Percentiles rank a stretch among this genome's conserved stretches.
These are phyloP conservation scores for Avahi laniger DNA, from an alignment of 2,797 vertebrate genomes.

Conservation along the genomic window DNA sequence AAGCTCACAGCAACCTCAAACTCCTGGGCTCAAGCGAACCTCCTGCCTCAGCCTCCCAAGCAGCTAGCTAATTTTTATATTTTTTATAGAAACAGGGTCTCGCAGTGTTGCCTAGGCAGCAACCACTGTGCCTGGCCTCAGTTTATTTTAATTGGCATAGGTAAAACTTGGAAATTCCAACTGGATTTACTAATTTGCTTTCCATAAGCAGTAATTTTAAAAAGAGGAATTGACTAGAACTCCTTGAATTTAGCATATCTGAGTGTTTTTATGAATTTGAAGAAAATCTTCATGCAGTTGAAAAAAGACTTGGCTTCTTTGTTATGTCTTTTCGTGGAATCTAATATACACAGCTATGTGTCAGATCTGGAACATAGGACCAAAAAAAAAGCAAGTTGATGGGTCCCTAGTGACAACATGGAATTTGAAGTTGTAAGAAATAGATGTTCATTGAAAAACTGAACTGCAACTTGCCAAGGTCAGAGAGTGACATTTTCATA, in stretches of 20 bases:
- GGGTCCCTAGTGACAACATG: neutral
- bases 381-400: neutral
- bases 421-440: constrained; percentile 48
- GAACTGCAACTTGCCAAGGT: constrained; percentile 48
- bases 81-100: neutral
- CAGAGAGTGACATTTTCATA: constrained; percentile 64
- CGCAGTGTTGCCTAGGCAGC: neutral
- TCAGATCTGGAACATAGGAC: neutral
- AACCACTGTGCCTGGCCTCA: neutral
- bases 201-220: neutral
- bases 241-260: neutral
- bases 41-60: neutral
- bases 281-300: neutral
- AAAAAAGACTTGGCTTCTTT: neutral
- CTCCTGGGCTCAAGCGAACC: neutral
- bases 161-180: neutral
- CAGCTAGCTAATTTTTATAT: neutral
- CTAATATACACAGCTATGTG: neutral
- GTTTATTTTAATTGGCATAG: neutral
- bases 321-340: neutral
- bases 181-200: constrained; percentile 13
- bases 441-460: constrained; percentile 35
- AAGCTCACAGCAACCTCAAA: neutral
- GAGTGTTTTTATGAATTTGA: neutral
- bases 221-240: neutral